Evolutionary conservation across 2,888 invertebrate genomes (phyloP).

Genomic region (Galerucella pusilla): DNA sequence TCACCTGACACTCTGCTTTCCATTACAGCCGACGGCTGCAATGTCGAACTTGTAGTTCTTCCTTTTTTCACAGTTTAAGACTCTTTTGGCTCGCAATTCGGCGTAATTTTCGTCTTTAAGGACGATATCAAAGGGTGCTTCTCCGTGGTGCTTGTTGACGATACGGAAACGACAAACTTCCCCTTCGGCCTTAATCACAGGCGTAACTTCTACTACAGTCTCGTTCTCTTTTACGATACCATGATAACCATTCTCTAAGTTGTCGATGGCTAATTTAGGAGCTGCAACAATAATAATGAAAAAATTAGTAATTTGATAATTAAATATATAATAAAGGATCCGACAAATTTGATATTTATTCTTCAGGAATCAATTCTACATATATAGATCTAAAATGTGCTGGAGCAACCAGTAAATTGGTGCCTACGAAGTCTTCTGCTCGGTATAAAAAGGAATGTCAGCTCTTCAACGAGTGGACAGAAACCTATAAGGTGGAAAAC

Average conservation of each 20-base stretch:
- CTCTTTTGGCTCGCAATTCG: constrained; percentile 83
- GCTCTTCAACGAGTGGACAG: too few species aligned
- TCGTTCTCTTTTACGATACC: constrained; percentile 94
- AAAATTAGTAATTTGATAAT: background rate
- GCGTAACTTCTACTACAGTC: constrained; percentile 91
- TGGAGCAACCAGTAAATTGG: too few species aligned
- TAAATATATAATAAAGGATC: background rate
- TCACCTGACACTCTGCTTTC: constrained; percentile 72
- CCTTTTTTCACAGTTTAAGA: constrained; percentile 92
- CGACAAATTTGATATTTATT: too few species aligned
- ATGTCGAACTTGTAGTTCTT: constrained; percentile 97
- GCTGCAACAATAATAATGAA: constrained; percentile 65
- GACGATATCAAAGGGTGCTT: constrained; percentile 81
- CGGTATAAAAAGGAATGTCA: too few species aligned
- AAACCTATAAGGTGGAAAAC: too few species aligned
- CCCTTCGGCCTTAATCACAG: constrained; percentile 82
- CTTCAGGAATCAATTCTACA: too few species aligned
- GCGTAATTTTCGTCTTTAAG: constrained; percentile 76
- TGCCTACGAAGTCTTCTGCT: too few species aligned
- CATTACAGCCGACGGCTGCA: constrained; percentile 91
- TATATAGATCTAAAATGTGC: too few species aligned
- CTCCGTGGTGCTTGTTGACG: constrained; percentile 91
- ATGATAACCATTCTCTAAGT: constrained; percentile 89
- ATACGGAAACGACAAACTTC: constrained; percentile 88
- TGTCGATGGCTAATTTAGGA: constrained; percentile 80